Percentiles rank a stretch among this genome's conserved stretches.
These are phyloP conservation scores for Alces alces DNA, from an alignment of 2,113 vertebrate genomes.

Conservation along the genomic window DNA sequence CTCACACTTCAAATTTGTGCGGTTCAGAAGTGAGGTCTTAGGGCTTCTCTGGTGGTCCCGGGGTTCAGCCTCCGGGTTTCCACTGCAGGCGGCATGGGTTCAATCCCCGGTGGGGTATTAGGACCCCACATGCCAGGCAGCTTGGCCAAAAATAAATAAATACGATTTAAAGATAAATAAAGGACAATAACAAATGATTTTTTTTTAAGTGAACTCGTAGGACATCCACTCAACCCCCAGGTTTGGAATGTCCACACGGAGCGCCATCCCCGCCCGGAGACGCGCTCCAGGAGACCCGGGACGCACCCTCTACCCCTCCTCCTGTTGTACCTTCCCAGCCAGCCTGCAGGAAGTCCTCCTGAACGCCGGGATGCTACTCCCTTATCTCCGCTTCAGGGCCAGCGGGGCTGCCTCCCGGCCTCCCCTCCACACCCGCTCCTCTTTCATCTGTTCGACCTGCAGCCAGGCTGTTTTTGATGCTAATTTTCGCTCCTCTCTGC, in stretches of 20 bases:
- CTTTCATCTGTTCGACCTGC: not conserved
- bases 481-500: not conserved
- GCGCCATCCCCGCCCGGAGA: accelerated
- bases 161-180: not conserved
- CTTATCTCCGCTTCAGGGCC: not conserved
- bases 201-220: not conserved
- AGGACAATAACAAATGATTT: not conserved
- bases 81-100: not conserved
- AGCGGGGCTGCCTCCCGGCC: too few relatives aligned
- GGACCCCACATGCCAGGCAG: not conserved
- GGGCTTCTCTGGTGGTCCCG: not conserved
- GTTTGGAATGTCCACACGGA: not conserved
- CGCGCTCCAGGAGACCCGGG: too few relatives aligned
- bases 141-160: not conserved
- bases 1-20: not conserved
- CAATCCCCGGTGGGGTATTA: not conserved
- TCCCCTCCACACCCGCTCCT: not conserved
- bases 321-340: not conserved
- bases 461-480: not conserved
- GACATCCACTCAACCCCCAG: not conserved
- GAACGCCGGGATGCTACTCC: not conserved
- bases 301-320: not conserved
- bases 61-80: not conserved
- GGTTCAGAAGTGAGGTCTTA: not conserved
- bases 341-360: not conserved